Evolutionary conservation across 1,140 invertebrate genomes (phyloP), one percentile per base, ranked within the genome.

Genomic region (Danaus plexippus): DNA sequence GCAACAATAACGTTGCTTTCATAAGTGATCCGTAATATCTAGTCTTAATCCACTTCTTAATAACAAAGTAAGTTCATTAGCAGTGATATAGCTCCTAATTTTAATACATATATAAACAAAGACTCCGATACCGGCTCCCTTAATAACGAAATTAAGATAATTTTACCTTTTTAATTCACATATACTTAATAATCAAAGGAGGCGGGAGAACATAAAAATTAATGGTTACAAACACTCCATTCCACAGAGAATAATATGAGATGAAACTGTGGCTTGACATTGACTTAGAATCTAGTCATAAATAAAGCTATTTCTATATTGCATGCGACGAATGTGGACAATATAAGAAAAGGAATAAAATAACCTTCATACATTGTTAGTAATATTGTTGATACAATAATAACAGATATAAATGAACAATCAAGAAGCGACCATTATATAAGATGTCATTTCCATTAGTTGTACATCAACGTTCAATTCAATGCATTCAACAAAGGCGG

Each of bases 211-310:
- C 64, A 73, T 81, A 76, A 81, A 81, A 76, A 75, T 72, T 77
- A 78, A 77, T 77, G 71, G 67, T 66, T 67, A 71, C 74, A 68
- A 77, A 80, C 71, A 76, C 73, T 69, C 63, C 63, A 75, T 75
- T 73, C 62, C 56, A 52, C 62, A 66, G 60, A 71, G 52, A 57
- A 67, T 75, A 74, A 76, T 63, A 76, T 66, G 63, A 65, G 52
- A 65, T 63, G 64, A 75, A 74, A 69, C 61, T 47, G 48, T 52
- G 50, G 57, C 57, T 46, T 48, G 57, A 54, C 44, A 43, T 44
- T 12, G 41, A 57, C 43, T 57, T 52, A 57, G 9, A 51, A 22
- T 32, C n/a, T 45, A 56, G 22, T 9, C 18, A 42, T 50, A 49
- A 46, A 58, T 47, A 52, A 58, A 52, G 45, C n/a, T n/a, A 15